Base-by-base conservation (phyloP, 2,113 vertebrate genomes). In the Oostethus manadensis region DNA sequence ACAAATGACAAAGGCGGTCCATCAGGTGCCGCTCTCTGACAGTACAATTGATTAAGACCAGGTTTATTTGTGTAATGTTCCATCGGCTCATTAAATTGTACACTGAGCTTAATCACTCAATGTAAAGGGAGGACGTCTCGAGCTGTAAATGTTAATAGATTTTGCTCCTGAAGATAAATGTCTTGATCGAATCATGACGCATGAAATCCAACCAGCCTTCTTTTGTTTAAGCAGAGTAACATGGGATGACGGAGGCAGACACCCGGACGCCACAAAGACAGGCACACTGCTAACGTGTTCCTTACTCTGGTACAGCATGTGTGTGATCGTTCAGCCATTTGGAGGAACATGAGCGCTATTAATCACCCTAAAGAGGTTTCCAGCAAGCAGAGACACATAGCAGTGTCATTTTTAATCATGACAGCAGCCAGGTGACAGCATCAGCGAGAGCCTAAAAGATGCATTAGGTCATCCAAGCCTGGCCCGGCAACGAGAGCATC, bases 211-310 rank as follows among this genome's bases (percentile, higher is more conserved):
- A 71, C 48, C 40, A 17, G 21, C 56, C 21, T 56, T 49, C 35
- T 68, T 59, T 64, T 8, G 21, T 17, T 51, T 51, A 8, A 60
- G 77, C 76, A 83, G 58, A 86, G 69, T 83, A 94, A 77, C 92
- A 93, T 84, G 86, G 93, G 90, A 91, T 71, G 89, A 80, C 85
- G 78, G 70, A 65, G 66, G 54, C 70, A 79, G 74, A 75, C 71
- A 68, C 58, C 56, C 68, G 83, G 83, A 84, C 79, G 85, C 79
- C 81, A 84, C 84, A 84, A 74, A 72, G 33, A 76, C 68, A 66
- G 62, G 63, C 77, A 71, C 70, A 75, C 35, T 47, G 16, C 44
- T 74, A 38, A 43, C 13, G 16, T n/a, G 47, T 1, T 46, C 9
- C 43, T 14, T 14, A 3, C 21, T 59, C 33, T 59, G 10, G 47